Conservation (phyloP, 2,113 vertebrate genomes). For the Pseudonaja textilis region DNA sequence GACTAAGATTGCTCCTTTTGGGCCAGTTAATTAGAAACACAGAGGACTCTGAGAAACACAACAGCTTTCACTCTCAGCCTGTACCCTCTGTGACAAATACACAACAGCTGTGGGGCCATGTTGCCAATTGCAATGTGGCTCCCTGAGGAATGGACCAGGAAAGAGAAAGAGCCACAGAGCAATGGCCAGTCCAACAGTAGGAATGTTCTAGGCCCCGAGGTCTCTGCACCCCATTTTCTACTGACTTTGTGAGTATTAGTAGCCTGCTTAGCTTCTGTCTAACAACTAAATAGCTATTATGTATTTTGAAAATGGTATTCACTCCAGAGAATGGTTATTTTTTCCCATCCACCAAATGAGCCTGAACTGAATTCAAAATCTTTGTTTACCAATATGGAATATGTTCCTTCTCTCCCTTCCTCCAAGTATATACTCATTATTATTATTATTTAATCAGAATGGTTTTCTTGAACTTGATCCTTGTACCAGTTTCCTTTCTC, state of each 20-base stretch:
- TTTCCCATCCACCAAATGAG: not conserved
- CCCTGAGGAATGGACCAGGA: constrained; percentile 3
- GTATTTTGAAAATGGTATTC: not conserved
- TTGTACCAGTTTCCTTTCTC: not conserved
- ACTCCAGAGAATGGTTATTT: not conserved
- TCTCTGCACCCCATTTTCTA: not conserved
- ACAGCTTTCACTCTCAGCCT: constrained; percentile 26
- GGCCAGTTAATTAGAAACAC: constrained; percentile 34
- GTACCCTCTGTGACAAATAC: constrained; percentile 31
- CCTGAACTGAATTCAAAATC: not conserved
- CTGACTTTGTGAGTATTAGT: not conserved
- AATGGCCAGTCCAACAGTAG: not conserved
- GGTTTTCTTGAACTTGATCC: not conserved
- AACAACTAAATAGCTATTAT: not conserved
- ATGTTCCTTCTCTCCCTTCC: not conserved
- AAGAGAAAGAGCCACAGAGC: not conserved
- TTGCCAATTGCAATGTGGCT: constrained; percentile 6
- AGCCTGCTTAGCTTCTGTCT: not conserved
- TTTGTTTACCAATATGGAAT: not conserved
- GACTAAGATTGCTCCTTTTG: constrained; percentile 22
- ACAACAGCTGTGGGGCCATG: constrained; percentile 20
- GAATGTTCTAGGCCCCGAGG: not conserved
- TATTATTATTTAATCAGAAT: not conserved
- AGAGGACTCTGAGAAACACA: constrained; percentile 19
- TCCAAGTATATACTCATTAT: not conserved